Evolutionary conservation across 1,140 invertebrate species (phyloP), one percentile per base, ranked within the genome.

Genomic region (Achroia grisella): DNA sequence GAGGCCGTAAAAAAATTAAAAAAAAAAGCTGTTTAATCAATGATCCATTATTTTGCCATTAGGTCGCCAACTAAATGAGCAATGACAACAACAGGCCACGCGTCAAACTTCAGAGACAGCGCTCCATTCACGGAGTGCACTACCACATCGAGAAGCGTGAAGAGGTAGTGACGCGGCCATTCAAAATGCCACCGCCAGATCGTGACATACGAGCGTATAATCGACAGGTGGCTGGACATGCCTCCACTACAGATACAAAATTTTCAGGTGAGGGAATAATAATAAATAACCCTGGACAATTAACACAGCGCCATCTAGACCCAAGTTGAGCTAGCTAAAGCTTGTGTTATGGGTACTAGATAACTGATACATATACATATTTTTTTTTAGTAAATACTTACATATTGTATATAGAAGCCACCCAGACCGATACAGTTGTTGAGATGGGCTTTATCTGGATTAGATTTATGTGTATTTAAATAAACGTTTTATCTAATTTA

Each of bases 191-290:
- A 8, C 1, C 1, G 12, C 13, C 14, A 10, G 13, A 10, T 10
- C 17, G 17, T 6, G 5, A 37, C 13, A 37, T 37, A 2, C 35
- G 17, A 14, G 4, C 41, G 50, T 15, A 48, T 48, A 46, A 63
- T 62, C 1, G 37, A 51, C 93, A 94, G 81, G 92, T 94, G 1
- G 92, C 91, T 12, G 93, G 93, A 1, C 93, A 94, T 69, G 82
- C 78, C 43, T 89, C 88, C 47, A 81, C 87, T 17, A 66, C 80
- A 9, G 81, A 86, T 17, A 87, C 86, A 40, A 74, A 84, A 49
- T 87, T 82, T 39, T 74, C 89, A 37, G 91, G 92, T 89, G 77
- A 77, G 69, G 30, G 3, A 31, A 23, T 23, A 23, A 3, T 2
- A 23, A 23, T 23, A 23, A n/a, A n/a, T n/a, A n/a, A n/a, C n/a